Evolutionary conservation across 1,140 invertebrate species (phyloP).

Genomic region (Ylistrum balloti): DNA sequence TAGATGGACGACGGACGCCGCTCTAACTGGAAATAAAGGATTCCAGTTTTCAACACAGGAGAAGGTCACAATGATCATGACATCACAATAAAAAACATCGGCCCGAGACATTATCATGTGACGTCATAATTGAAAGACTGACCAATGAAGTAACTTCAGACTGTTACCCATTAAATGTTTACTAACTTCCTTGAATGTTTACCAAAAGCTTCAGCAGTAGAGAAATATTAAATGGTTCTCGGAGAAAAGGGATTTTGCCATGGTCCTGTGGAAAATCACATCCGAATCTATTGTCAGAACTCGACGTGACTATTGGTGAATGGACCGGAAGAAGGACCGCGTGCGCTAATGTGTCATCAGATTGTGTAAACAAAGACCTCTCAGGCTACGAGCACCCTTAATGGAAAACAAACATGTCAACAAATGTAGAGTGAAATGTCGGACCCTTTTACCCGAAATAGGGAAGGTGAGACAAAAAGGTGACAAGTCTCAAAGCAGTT

Average conservation of each 20-base stretch:
- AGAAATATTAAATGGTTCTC: background rate
- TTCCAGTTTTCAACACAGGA: no score
- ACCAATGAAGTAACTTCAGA: background rate
- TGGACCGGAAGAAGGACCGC: slow-evolving; percentile 4
- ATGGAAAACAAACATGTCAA: slow-evolving; percentile 35
- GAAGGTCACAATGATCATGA: background rate
- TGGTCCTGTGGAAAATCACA: background rate
- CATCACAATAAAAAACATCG: background rate
- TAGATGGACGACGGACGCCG: no score
- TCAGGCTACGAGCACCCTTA: slow-evolving; percentile 32
- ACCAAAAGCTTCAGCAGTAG: background rate
- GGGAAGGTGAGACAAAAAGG: background rate
- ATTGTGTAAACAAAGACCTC: background rate
- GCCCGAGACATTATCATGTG: no score
- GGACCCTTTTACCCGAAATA: slow-evolving; percentile 29
- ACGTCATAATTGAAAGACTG: background rate
- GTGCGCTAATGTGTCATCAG: background rate
- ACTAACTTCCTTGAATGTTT: background rate
- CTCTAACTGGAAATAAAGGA: no score
- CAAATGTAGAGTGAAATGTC: background rate
- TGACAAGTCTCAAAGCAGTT: slow-evolving; percentile 14
- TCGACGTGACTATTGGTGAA: background rate
- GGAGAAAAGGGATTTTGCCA: background rate
- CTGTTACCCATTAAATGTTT: background rate
- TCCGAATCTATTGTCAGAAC: background rate